Evolutionary conservation across 2,797 vertebrate species (phyloP), one percentile per base, ranked within the genome.

Genomic region (Craterocephalus amniculus): DNA sequence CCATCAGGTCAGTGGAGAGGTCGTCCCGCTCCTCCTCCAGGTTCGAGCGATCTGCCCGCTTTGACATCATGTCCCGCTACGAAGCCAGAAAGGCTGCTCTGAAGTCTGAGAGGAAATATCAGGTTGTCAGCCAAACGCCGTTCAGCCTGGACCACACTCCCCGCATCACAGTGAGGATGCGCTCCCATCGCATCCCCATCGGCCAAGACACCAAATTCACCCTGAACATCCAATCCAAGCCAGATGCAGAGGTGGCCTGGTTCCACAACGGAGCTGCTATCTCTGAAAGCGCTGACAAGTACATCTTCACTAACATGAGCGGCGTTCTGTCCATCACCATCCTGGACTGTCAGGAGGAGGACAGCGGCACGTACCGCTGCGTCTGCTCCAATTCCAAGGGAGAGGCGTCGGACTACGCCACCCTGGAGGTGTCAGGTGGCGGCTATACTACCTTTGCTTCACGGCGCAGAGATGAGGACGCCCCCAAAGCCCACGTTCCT

Each of bases 61-160:
- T 99, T 92, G 98, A 99, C 88, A 99, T 99, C 78, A 99, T 99
- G 94, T 99, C 98, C 64, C 96, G 98, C 72, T 99, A 99, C 0
- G 98, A 99, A 83, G 95, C 98, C 73, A 97, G 96, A 94, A 99
- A 99, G 91, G 95, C 97, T 70, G 96, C 98, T 89, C 78, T 99
- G 72, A 99, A 99, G 91, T 96, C 97, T 68, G 98, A 99, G 89
- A 95, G 96, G 83, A 97, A 95, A 82, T 98, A 98, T 0, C 96
- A 98, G 87, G 95, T 98, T 71, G 93, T 99, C 59, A 98, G 95
- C 84, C 98, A 99, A 84, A 95, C 96, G 67, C 98, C 98, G 34
- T 99, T 99, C 87, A 98, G 96, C 4, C 91, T 99, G 80, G 98
- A 99, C 84, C 97, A 99, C 1, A 90, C 91, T 49, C 98, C 98